Conservation (phyloP, 2,797 vertebrate species). For the Syndactyla subalaris region DNA sequence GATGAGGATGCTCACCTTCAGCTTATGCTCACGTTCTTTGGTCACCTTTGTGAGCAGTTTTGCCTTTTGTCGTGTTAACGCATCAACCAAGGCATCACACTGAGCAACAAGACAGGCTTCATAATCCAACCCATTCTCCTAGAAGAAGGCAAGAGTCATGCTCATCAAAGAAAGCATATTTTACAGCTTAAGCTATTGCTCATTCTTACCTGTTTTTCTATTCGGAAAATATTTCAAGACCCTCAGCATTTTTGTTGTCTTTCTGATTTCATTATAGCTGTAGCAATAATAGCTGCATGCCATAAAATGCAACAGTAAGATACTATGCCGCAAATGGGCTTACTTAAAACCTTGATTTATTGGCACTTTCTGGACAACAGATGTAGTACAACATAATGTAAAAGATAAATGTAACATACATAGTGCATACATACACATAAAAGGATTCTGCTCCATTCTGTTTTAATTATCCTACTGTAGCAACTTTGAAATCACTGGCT, state of each 20-base stretch:
- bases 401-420: neutral
- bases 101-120: constrained; percentile 97
- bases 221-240: neutral
- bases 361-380: neutral
- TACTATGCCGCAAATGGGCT: neutral
- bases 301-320: neutral
- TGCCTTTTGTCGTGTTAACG: constrained; percentile 93
- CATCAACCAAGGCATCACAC: constrained; percentile 95
- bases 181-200: neutral
- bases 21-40: constrained; percentile 95
- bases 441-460: neutral
- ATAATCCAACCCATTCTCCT: constrained; percentile 96
- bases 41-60: constrained; percentile 98
- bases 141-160: neutral
- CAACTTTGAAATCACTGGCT: constrained; percentile 6
- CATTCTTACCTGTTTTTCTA: neutral
- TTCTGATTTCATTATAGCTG: constrained; percentile 4
- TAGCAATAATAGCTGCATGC: neutral
- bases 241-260: neutral
- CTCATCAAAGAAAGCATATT: neutral
- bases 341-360: neutral
- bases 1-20: constrained; percentile 85
- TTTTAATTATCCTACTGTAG: neutral
- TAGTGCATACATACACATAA: neutral
- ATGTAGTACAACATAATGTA: neutral